These are phyloP conservation scores for Sebastes diploproa DNA, from an alignment of 2,797 vertebrate species.

Conservation along the genomic window DNA sequence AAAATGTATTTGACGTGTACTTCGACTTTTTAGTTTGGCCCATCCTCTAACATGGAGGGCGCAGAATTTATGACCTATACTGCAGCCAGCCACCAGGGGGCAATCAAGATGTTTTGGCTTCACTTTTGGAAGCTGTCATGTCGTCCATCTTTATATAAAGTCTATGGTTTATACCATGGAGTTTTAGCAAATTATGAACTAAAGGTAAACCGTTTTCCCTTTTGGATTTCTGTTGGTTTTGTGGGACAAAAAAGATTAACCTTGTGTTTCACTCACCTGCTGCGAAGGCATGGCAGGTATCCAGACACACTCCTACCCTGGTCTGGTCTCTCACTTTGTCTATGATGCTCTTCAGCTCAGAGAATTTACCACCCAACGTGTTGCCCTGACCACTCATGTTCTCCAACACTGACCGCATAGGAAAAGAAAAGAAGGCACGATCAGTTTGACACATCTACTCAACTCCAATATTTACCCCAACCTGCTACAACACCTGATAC, in stretches of 20 bases:
- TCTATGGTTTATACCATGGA: background rate
- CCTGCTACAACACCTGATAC: background rate
- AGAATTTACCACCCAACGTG: conserved; percentile 81
- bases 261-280: conserved; percentile 69
- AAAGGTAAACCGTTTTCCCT: background rate
- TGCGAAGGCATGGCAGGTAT: conserved; percentile 85
- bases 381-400: conserved; percentile 87
- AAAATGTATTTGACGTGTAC: too few relatives aligned
- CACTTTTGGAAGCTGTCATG: too few relatives aligned
- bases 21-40: too few relatives aligned
- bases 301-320: conserved; percentile 83
- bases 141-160: too few relatives aligned
- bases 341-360: conserved; percentile 83
- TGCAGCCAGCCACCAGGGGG: too few relatives aligned
- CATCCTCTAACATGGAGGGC: too few relatives aligned
- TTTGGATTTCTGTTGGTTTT: background rate
- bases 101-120: too few relatives aligned
- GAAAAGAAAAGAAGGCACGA: background rate
- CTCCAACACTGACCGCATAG: conserved; percentile 77
- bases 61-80: too few relatives aligned
- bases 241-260: background rate
- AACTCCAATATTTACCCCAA: background rate
- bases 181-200: background rate
- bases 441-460: background rate
- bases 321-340: conserved; percentile 82